Base-by-base conservation (phyloP, 2,888 invertebrate genomes). In the Andrena chrysosceles region DNA sequence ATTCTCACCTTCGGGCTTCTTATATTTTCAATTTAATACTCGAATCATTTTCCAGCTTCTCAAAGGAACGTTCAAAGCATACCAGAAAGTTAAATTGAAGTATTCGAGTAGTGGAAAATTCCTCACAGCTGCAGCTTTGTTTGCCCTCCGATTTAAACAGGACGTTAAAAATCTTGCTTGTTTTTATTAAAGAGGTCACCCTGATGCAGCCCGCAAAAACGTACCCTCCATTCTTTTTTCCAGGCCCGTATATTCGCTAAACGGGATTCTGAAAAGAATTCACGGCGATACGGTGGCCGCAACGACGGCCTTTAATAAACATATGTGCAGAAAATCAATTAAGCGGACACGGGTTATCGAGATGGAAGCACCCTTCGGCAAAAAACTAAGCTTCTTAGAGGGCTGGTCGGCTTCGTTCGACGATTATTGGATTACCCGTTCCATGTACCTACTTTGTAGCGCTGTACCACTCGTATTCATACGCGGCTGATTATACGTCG, bases 401-500 rank as follows among this genome's bases (percentile, higher is more conserved):
- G 86, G 70, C 85, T 79, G 82, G 69, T 54, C 88, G 90, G 91
- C 90, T 90, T 91, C 89, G 74, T 86, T 86, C 84, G 81, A 76
- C 75, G 80, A 72, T 90, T 91, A 91, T 91, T 91, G 89, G 91
- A 91, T 91, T 91, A 91, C 89, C 89, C 76, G 77, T 87, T 85
- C 88, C 85, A 69, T 77, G 74, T 68, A 62, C 56, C 42, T 42
- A 42, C 42, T 75, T 64, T 56, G 16, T 70, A 70, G 23, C 59
- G 20, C 60, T 60, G 20, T 26, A 63, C 60, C 33, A 64, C 79
- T 31, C 48, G 42, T 64, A 77, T 80, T 77, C 80, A 62, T 77
- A 64, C 35, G 23, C 31, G 75, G 48, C 52, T 63, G 81, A 67
- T 81, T 64, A 68, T 71, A 42, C 71, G 35, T 63, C 42, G 70